Base-by-base conservation (phyloP, 2,888 invertebrate species). In the Noctua janthe region DNA sequence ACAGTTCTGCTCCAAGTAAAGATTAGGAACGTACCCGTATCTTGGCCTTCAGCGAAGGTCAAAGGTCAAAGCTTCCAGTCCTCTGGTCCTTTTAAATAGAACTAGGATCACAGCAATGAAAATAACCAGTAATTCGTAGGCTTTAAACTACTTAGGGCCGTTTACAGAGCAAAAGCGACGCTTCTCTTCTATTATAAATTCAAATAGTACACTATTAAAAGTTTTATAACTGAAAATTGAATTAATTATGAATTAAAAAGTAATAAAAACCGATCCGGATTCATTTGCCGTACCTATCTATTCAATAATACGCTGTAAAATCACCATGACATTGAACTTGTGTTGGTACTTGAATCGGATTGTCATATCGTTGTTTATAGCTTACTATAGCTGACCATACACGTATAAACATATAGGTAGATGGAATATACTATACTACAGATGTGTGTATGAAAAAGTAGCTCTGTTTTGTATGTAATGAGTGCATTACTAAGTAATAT, bases 231-330 rank as follows among this genome's bases (percentile, higher is more conserved):
- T 54, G 70, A 81, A 73, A 89, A 78, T 81, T 89, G 89, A 91
- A 91, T 90, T 88, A 91, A 90, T 92, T 88, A 85, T 82, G 73
- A 85, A 91, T 91, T 91, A 88, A 91, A 91, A 88, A 83, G 82
- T 91, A 86, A 90, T 91, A 91, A 92, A 47, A 89, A 88, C n/a
- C 82, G 75, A 86, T 87, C 84, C 82, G 86, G 86, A 88, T 84
- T 88, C 84, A 81, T 84, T 74, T 82, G 79, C 85, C 82, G 84
- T 80, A 29, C 29, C 29, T 29, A 88, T 74, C 79, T 84, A 81
- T 88, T 89, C 72, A 81, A 88, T 85, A 85, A 85, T 86, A 83
- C 74, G 86, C 62, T 62, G 70, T 85, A 76, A 82, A 80, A 75
- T 78, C 54, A 64, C 49, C 66, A 69, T 79, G 62, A 54, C 62